Base-by-base conservation (phyloP, 2,113 vertebrate genomes). In the Cavia aperea region DNA sequence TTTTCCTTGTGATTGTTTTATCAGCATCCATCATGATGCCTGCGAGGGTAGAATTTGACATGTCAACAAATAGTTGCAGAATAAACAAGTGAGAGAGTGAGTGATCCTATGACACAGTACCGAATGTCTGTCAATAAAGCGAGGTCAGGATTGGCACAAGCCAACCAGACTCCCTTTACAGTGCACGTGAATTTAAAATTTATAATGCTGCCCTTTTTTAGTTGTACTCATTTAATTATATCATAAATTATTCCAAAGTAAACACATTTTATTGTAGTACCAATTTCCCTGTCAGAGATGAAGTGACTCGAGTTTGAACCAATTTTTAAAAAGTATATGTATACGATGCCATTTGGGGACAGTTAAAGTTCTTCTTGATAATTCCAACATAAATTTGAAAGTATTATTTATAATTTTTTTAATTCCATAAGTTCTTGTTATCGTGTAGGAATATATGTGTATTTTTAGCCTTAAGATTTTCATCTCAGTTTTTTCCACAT, bases 301-400 rank as follows among this genome's bases (percentile, higher is more conserved):
- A 89, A 92, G 31, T 70, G 21, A 90, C 18, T 82, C 23, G 24
- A 86, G 92, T 85, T 86, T 49, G 54, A 77, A 60, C 19, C 8
- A 90, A 68, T 2, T 36, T 66, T 31, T 63, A 83, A 31, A 19
- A 49, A 54, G 31, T 56, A 24, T 26, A 70, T 85, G 77, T 81
- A 56, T 46, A 62, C 62, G 11, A 49, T 93, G 58, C 62, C 73
- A 70, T 86, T 79, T 93, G 29, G 13, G 12, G 46, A 43, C 60
- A 63, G 58, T 36, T 2, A n/a, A 51, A 85, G 7, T 29, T 88
- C 31, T 36, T 66, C 15, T 82, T 26, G 29, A 15, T 72, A 66
- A 4, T 86, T 88, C 26, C 65, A 93, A 87, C 46, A 65, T 77
- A 56, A 83, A 90, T 79, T 88, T 88, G 29, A 94, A 93, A 77